These are phyloP conservation scores for Arizona elegans DNA, from an alignment of 2,113 vertebrate species.

Conservation along the genomic window DNA sequence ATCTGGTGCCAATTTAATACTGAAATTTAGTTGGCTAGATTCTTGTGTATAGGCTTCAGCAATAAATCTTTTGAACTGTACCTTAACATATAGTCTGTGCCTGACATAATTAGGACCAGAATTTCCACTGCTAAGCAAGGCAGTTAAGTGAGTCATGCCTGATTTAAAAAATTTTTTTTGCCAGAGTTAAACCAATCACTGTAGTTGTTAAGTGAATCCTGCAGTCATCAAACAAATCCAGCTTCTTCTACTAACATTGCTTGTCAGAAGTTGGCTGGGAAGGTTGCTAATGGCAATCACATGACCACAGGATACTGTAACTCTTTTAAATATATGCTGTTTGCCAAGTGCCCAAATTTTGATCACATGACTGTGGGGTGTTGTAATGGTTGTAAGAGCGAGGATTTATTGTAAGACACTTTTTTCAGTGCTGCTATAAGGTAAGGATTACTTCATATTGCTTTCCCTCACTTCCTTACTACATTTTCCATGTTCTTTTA, in stretches of 20 bases:
- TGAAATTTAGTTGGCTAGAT: background rate
- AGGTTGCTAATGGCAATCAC: background rate
- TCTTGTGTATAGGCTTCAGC: background rate
- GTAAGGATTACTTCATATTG: background rate
- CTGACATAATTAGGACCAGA: background rate
- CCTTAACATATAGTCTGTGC: too few species aligned
- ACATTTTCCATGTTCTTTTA: background rate
- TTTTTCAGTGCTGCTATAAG: background rate
- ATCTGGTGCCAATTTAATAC: background rate
- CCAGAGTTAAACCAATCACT: background rate
- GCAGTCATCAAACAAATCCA: background rate
- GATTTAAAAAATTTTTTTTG: background rate
- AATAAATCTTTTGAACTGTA: too few species aligned
- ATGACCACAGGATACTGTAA: background rate
- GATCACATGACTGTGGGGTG: background rate
- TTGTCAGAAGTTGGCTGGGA: background rate
- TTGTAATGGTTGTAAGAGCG: background rate
- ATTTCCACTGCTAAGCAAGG: background rate
- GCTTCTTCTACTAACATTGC: background rate
- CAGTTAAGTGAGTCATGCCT: background rate
- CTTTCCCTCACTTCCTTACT: background rate
- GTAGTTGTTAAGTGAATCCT: background rate
- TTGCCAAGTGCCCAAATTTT: background rate
- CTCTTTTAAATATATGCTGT: background rate
- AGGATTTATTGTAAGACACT: background rate